Evolutionary conservation across 1,140 invertebrate genomes (phyloP), one percentile per base, ranked within the genome.

Genomic region (Calliopsis andreniformis): DNA sequence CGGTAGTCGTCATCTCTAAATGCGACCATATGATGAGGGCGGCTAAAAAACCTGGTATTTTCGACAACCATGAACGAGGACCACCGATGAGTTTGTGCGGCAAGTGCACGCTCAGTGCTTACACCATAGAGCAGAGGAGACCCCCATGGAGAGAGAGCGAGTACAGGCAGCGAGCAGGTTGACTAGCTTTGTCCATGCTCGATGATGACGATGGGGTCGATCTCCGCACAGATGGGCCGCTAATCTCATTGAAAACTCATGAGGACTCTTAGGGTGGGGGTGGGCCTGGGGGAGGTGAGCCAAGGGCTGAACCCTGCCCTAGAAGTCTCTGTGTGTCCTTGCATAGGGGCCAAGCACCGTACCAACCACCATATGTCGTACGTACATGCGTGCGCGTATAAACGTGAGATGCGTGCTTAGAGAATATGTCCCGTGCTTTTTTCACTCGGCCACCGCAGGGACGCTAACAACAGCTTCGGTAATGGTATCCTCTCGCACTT

Each of bases 241-340:
- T 92, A 92, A 92, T 92, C 91, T 92, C 90, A 92, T 92, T 92
- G 90, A 91, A 92, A 92, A 92, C 91, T 92, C 89, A 91, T 91
- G 91, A 92, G 91, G 87, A 92, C 91, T 91, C 89, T 90, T 82
- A 79, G 86, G 82, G 55, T 68, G 79, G 82, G 77, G 84, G 71
- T 76, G 75, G 70, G 53, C 64, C 70, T 59, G 32, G 58, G 69
- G 62, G 70, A 45, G 70, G 76, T 56, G 58, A 73, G 39, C 75
- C 39, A 77, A 77, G 80, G 82, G 79, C 72, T 75, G 79, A 79
- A 82, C 70, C 72, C 79, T 81, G 79, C 35, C 70, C 64, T 71
- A 28, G 51, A 79, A 78, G 81, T 76, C 72, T 82, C 78, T 58
- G 70, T 80, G 73, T 85, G 87, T 84, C 84, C 81, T 86, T 82